Evolutionary conservation across 2,113 vertebrate species (phyloP).

Genomic region (Sebastes schlegelii): DNA sequence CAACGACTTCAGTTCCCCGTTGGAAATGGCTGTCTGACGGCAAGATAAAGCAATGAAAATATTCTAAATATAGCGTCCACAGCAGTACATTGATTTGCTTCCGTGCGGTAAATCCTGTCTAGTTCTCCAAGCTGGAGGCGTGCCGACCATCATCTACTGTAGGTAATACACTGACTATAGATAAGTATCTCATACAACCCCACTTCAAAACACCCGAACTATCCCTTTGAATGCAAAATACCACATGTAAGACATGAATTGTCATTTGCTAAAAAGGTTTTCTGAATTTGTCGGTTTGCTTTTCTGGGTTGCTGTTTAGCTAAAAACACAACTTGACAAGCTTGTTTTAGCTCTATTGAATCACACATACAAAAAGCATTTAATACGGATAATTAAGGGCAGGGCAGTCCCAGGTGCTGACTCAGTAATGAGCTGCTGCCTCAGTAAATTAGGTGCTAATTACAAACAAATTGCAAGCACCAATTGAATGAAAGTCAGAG

Average conservation of each 20-base stretch:
- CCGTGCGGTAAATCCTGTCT: too few relatives aligned
- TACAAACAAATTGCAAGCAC: background rate
- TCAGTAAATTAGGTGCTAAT: conserved; percentile 24
- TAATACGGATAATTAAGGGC: background rate
- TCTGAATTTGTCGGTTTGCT: background rate
- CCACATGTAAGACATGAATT: background rate
- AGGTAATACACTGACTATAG: too few relatives aligned
- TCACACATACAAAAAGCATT: background rate
- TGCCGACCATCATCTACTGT: too few relatives aligned
- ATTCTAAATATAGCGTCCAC: too few relatives aligned
- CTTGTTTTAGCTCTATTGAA: background rate
- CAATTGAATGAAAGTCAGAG: background rate
- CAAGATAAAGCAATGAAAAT: too few relatives aligned
- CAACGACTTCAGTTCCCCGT: too few relatives aligned
- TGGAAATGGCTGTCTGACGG: too few relatives aligned
- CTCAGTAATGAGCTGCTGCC: conserved; percentile 17
- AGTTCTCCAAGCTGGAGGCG: too few relatives aligned
- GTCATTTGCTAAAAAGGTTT: background rate
- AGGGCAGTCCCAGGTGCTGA: conserved; percentile 11
- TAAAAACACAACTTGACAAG: background rate
- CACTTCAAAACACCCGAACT: too few relatives aligned
- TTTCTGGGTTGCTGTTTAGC: background rate
- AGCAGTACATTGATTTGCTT: too few relatives aligned
- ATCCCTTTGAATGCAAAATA: background rate
- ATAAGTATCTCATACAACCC: too few relatives aligned